Base-by-base conservation (phyloP, 2,888 invertebrate genomes). In the Deilephila porcellus region DNA sequence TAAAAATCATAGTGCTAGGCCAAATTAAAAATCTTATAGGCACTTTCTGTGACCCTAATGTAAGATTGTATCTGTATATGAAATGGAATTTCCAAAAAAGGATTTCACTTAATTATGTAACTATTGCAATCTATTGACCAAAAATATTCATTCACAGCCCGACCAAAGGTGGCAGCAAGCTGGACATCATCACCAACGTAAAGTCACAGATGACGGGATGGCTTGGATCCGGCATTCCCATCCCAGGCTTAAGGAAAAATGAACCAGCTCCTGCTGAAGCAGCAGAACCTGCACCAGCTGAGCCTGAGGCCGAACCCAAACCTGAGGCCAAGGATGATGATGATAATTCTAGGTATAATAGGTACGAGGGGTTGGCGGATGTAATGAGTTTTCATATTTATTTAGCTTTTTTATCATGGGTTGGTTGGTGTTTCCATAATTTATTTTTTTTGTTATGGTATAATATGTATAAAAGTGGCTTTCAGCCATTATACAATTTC, bases 181-280 rank as follows among this genome's bases (percentile, higher is more conserved):
- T 97, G 85, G 98, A 98, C 86, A 97, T 98, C 96, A 96, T 98
- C 87, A 97, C 97, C 81, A 98, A 97, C 85, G 98, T 98, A 75
- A 98, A 98, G 95, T 97, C 96, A 74, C 97, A 97, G 93, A 97
- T 97, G 96, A 96, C 96, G n/a, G 98, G 97, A 63, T 98, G 98
- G 96, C 95, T 98, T 74, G 97, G 97, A 76, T 96, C 97, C 70
- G 97, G 97, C 70, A 97, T 97, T 74, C 96, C 96, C 29, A 97
- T 97, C 78, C 97, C 97, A 7, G 97, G 97, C 76, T 94, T 98
- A 78, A 95, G 97, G 88, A 97, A 97, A 94, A 95, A 95, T 80
- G 96, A 96, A 77, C 94, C 93, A 14, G 93, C 95, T 4, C 91
- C 92, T 20, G 95, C 86, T 0, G 95, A 96, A 76, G 88, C 91